Percentiles rank a stretch among this genome's conserved stretches.
These are phyloP conservation scores for Aphaenogaster ashmeadi DNA, from an alignment of 1,140 invertebrate genomes.

Conservation along the genomic window DNA sequence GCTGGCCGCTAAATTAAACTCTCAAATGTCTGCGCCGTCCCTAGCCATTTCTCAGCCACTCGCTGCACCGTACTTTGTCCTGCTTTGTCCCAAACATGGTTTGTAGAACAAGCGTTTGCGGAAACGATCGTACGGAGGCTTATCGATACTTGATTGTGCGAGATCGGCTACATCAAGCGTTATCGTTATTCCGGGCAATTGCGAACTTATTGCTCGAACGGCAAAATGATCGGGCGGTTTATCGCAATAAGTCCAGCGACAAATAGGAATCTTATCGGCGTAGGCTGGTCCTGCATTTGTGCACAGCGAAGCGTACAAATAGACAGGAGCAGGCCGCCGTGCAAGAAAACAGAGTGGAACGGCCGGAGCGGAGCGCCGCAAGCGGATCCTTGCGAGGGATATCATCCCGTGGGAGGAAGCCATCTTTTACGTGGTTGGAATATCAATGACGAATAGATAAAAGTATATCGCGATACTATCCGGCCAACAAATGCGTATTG, in stretches of 20 bases:
- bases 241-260: constrained; percentile 69
- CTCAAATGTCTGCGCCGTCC: constrained; percentile 35
- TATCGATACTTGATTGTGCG: constrained; percentile 51
- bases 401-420: constrained; percentile 84
- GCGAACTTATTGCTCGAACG: constrained; percentile 8
- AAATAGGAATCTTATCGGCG: constrained; percentile 81
- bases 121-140: constrained; percentile 1
- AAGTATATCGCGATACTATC: constrained; percentile 74
- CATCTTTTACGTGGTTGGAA: constrained; percentile 86
- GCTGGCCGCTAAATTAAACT: constrained; percentile 50
- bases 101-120: not conserved
- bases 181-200: constrained; percentile 15
- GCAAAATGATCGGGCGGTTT: not conserved
- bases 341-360: constrained; percentile 28
- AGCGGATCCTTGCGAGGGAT: constrained; percentile 78
- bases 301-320: constrained; percentile 44
- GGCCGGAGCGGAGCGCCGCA: constrained; percentile 42
- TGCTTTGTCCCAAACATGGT: constrained; percentile 19
- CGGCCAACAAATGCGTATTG: constrained; percentile 61
- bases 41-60: constrained; percentile 41
- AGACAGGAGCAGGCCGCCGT: constrained; percentile 14
- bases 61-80: not conserved
- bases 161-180: not conserved
- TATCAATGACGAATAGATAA: constrained; percentile 83
- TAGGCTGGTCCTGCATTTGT: constrained; percentile 64